Evolutionary conservation across 2,888 invertebrate species (phyloP).

Genomic region (Sesamia inferens): DNA sequence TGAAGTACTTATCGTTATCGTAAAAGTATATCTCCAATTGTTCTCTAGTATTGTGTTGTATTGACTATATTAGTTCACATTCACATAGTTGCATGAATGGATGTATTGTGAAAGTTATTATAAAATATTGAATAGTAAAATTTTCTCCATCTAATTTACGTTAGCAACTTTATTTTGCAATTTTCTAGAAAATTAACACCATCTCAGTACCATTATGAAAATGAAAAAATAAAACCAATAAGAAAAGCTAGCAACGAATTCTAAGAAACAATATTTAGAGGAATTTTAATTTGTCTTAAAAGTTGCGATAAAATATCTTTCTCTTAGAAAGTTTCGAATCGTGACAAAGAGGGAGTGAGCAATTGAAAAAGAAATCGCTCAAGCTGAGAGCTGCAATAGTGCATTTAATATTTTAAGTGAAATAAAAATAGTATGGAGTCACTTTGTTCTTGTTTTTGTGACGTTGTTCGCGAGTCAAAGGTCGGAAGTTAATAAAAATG

Average conservation of each 20-base stretch:
- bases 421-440: slow-evolving; percentile 48
- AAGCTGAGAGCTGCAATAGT: slow-evolving; percentile 49
- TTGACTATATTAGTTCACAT: background rate
- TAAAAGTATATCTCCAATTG: background rate
- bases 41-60: background rate
- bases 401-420: slow-evolving; percentile 66
- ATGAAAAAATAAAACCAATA: slow-evolving; percentile 31
- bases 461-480: slow-evolving; percentile 38
- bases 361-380: slow-evolving; percentile 63
- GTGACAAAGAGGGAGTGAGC: slow-evolving; percentile 61
- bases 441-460: slow-evolving; percentile 41
- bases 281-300: slow-evolving; percentile 44
- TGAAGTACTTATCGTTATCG: background rate
- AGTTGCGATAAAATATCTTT: slow-evolving; percentile 44
- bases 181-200: slow-evolving; percentile 15
- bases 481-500: slow-evolving; percentile 46
- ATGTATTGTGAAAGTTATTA: no score
- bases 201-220: slow-evolving; percentile 26
- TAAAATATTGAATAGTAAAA: background rate
- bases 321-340: slow-evolving; percentile 31
- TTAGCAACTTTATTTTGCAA: slow-evolving; percentile 15
- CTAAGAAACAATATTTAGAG: slow-evolving; percentile 37
- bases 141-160: slow-evolving; percentile 2
- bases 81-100: no score
- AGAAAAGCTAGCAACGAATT: slow-evolving; percentile 38